Evolutionary conservation across 1,140 invertebrate species (phyloP), one percentile per base, ranked within the genome.

Genomic region (Steinernema feltiae): DNA sequence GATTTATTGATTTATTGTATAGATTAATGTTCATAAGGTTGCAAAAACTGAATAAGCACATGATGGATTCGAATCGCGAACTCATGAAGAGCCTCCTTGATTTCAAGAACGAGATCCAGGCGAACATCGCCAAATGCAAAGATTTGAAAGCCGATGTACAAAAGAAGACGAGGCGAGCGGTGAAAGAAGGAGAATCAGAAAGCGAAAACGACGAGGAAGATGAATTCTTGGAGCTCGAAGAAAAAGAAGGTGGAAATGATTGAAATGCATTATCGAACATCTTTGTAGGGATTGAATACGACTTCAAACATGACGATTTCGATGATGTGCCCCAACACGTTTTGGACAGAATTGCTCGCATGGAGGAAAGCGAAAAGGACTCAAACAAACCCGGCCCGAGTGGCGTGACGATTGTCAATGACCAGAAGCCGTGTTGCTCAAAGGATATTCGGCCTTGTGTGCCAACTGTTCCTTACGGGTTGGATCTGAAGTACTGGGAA

Each of bases 401-500:
- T 21, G 53, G 53, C 3, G 15, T 63, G 7, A 12, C 7, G 24
- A n/a, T 63, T 17, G 53, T 63, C 53, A 21, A 63, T 27, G 53
- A 63, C 15, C 15, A 63, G 24, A 63, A 63, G 24, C 53, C 53
- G 3, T 63, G 53, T 27, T 17, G 53, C 24, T 63, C 53, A 3
- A 63, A 63, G 53, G 53, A 63, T 21, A 27, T 63, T 17, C 12
- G 24, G 24, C 53, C 53, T 12, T 3, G 2, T 0, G 63, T 80
- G 12, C 81, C 83, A 3, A 76, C 32, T 48, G 18, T 82, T 0
- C 18, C 69, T 17, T 84, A 73, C 46, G 81, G 81, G 2, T 75
- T 85, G 35, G 81, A 82, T 73, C 69, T 82, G 2, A 85, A 85
- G 32, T 82, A 82, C 76, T 82, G 81, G 81, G 83, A 83, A 17